Evolutionary conservation across 2,113 vertebrate species (phyloP).

Genomic region (Hippocampus abdominalis): DNA sequence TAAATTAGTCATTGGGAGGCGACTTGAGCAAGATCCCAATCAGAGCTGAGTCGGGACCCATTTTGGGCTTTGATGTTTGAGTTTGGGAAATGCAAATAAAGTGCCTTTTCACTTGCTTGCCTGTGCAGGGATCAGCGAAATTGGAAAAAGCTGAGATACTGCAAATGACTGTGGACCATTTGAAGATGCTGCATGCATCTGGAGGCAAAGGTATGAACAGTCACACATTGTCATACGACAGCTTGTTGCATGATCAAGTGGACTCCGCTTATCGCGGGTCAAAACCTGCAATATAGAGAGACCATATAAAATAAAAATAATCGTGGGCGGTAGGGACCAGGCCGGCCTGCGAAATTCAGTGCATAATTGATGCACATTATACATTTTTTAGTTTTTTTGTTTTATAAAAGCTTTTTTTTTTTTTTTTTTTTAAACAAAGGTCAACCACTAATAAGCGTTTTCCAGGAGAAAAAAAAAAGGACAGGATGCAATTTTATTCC

Average conservation of each 20-base stretch:
- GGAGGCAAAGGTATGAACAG: conserved; percentile 85
- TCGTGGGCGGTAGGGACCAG: too few species aligned
- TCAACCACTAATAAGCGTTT: too few species aligned
- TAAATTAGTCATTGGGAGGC: not conserved
- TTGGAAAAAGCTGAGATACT: conserved; percentile 96
- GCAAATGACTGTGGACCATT: conserved; percentile 98
- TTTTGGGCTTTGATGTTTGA: not conserved
- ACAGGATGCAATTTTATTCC: too few species aligned
- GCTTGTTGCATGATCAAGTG: not conserved
- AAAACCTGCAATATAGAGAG: not conserved
- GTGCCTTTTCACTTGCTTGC: not conserved
- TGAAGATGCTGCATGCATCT: conserved; percentile 95
- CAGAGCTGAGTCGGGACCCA: too few species aligned
- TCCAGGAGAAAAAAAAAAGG: too few species aligned
- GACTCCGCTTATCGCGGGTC: not conserved
- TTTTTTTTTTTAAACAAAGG: too few species aligned
- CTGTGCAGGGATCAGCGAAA: conserved; percentile 88
- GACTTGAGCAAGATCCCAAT: not conserved
- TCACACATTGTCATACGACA: not conserved
- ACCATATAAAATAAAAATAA: not conserved
- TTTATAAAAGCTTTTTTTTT: too few species aligned
- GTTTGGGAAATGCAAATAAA: not conserved
- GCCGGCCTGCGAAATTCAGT: too few species aligned
- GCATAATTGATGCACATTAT: too few species aligned
- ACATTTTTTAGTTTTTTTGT: too few species aligned